A percentile compares a stretch with the other conserved stretches of the same genome.
Conservation (phyloP, 2,888 invertebrate genomes). For the Polia nebulosa region DNA sequence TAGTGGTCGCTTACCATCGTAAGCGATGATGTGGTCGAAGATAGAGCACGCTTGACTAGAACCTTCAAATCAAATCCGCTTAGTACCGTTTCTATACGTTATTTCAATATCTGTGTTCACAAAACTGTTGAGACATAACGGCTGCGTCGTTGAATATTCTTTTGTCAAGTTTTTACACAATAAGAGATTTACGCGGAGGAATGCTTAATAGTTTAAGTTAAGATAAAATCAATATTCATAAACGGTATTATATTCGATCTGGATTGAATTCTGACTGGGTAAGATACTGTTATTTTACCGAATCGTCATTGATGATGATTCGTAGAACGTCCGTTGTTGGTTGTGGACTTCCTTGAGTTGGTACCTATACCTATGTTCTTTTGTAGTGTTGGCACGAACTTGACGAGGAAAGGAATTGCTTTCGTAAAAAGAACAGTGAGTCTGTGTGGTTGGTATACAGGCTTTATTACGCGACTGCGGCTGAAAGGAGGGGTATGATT, state of each 20-base stretch:
- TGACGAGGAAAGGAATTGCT: background rate
- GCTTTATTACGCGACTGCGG: too few relatives aligned
- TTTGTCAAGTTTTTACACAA: constrained; percentile 57
- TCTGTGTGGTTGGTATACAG: background rate
- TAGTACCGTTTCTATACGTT: background rate
- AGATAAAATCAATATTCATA: constrained; percentile 56
- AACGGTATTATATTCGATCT: constrained; percentile 35
- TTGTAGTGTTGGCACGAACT: constrained; percentile 1
- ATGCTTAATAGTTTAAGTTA: constrained; percentile 47
- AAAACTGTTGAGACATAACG: constrained; percentile 47
- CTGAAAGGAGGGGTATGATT: too few relatives aligned
- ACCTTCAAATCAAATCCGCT: too few relatives aligned
- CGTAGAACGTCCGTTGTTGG: background rate
- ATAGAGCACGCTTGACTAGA: too few relatives aligned
- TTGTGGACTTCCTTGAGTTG: background rate
- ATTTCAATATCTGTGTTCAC: constrained; percentile 27
- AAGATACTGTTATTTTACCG: constrained; percentile 8
- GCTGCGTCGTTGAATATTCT: constrained; percentile 52
- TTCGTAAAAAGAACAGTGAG: background rate
- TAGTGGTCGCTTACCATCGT: too few relatives aligned
- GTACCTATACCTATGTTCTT: background rate
- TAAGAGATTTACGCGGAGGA: constrained; percentile 55
- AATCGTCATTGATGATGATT: background rate
- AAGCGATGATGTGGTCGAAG: too few relatives aligned
- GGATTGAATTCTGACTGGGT: constrained; percentile 7